These are phyloP conservation scores for Calycopis cecrops DNA, from an alignment of 1,140 invertebrate genomes.

Conservation along the genomic window DNA sequence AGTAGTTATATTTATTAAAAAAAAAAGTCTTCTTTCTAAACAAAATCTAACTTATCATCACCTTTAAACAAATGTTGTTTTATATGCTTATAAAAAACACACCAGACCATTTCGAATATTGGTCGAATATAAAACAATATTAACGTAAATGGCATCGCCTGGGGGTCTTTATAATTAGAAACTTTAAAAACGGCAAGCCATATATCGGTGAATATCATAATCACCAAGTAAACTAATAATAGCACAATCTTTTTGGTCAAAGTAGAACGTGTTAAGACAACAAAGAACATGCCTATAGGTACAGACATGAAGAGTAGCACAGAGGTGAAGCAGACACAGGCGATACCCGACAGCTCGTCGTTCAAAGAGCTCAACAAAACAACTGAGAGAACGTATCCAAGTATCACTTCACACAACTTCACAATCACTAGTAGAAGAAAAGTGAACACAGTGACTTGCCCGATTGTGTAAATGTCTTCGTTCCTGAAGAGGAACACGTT, in stretches of 20 bases:
- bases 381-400: not conserved
- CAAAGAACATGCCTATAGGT: conserved; percentile 5
- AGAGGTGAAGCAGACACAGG: conserved; percentile 15
- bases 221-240: conserved; percentile 17
- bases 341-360: not conserved
- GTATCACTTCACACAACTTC: conserved; percentile 14
- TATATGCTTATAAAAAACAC: not conserved
- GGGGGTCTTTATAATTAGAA: not conserved
- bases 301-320: conserved; percentile 13
- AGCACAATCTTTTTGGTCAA: conserved; percentile 1
- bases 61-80: not conserved
- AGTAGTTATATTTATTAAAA: too few species aligned
- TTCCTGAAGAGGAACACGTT: conserved; percentile 21
- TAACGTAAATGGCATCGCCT: not conserved
- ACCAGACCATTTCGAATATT: conserved; percentile 21
- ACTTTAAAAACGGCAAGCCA: conserved; percentile 15
- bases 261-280: conserved; percentile 3
- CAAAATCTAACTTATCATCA: too few species aligned
- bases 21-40: too few species aligned
- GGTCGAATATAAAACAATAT: conserved; percentile 12
- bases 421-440: conserved; percentile 6
- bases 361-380: not conserved
- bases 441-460: conserved; percentile 7
- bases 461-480: conserved; percentile 11
- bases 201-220: conserved; percentile 16